Base-by-base conservation (phyloP, 2,888 invertebrate genomes). In the Nomada ruficornis region DNA sequence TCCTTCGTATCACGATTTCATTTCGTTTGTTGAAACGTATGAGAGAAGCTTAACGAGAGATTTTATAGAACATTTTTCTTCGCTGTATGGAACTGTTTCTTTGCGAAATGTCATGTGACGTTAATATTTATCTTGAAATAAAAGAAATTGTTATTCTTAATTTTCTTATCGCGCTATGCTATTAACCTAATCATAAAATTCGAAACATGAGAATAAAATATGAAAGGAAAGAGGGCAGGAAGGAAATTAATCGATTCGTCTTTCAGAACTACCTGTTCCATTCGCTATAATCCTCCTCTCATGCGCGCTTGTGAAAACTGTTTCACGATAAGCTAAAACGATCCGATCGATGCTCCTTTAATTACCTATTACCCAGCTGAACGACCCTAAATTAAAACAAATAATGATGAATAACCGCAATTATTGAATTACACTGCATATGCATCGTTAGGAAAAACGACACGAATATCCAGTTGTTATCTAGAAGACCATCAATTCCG, bases 351-450 rank as follows among this genome's bases (percentile, higher is more conserved):
- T 3, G 13, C 18, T 0, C 54, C 15, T n/a, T 63, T 72, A 54
- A 54, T 72, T 72, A 64, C 15, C 26, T 42, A 29, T 55, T 72
- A 64, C 44, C 54, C 54, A 23, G 36, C 13, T 23, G 42, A 20
- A 44, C 42, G 64, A 18, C 26, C 42, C 26, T n/a, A 54, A 64
- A 72, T 72, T 72, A 72, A 52, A 72, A 64, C 54, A 72, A 72
- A 72, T 63, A 54, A 63, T 54, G 54, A 72, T 64, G 62, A 64
- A 54, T 72, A 54, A 72, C 64, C 13, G 23, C 42, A n/a, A 42
- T 54, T 42, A 54, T 63, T 63, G 54, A 64, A 72, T 63, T 64
- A 64, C 26, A 26, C 42, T 15, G 23, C 15, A 18, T 18, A 2
- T 9, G 18, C 4, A 13, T 20, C 18, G 15, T 23, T 9, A n/a